Evolutionary conservation across 64 coral and sea anemone genomes (phyloP).

Genomic region (Montipora cactus): DNA sequence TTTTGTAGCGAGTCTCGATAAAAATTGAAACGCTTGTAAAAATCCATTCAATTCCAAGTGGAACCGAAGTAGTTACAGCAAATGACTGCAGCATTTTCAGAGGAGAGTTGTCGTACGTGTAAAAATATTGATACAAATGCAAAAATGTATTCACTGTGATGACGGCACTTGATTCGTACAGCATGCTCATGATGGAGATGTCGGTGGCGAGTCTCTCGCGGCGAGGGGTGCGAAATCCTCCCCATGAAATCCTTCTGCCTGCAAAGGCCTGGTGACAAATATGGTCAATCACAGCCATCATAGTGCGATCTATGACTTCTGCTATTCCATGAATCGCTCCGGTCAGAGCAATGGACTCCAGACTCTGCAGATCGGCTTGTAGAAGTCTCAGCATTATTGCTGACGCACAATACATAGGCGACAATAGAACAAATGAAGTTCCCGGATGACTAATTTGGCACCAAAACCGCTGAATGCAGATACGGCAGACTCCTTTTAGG

Average conservation of each 20-base stretch:
- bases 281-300: constrained; percentile 1
- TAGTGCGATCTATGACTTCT: constrained; percentile 19
- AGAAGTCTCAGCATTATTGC: constrained; percentile 14
- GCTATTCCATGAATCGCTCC: constrained; percentile 11
- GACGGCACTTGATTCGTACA: constrained; percentile 22
- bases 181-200: constrained; percentile 12
- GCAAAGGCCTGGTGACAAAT: background rate
- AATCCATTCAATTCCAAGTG: constrained; percentile 9
- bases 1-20: constrained; percentile 1
- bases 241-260: background rate
- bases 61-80: constrained; percentile 11
- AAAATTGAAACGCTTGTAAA: constrained; percentile 4
- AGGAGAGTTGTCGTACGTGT: background rate
- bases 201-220: constrained; percentile 15
- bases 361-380: constrained; percentile 20
- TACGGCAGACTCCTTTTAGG: background rate
- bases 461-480: constrained; percentile 18
- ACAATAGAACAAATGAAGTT: constrained; percentile 3
- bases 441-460: constrained; percentile 22
- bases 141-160: constrained; percentile 4
- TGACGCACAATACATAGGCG: constrained; percentile 24
- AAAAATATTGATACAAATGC: constrained; percentile 20
- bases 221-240: constrained; percentile 20
- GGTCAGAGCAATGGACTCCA: constrained; percentile 11
- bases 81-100: background rate